Evolutionary conservation across 1,140 invertebrate genomes (phyloP).

Genomic region (Anoplolepis gracilipes): DNA sequence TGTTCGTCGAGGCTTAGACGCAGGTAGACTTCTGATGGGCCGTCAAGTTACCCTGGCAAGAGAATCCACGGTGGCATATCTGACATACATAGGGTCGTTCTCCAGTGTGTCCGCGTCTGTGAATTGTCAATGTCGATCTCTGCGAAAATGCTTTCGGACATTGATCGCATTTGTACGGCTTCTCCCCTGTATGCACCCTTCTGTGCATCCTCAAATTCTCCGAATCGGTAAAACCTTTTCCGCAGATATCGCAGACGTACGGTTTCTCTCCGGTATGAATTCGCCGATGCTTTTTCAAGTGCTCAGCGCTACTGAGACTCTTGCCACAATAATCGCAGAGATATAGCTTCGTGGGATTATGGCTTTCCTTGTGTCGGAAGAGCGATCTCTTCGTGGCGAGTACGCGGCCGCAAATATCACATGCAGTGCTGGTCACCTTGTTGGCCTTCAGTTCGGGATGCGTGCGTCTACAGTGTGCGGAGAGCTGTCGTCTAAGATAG

Average conservation of each 20-base stretch:
- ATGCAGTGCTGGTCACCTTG: slow-evolving; percentile 83
- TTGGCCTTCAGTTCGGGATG: slow-evolving; percentile 83
- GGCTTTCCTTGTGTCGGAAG: slow-evolving; percentile 87
- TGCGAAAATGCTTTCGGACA: slow-evolving; percentile 86
- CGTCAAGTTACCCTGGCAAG: slow-evolving; percentile 85
- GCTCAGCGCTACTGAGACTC: slow-evolving; percentile 90
- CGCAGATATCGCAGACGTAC: slow-evolving; percentile 88
- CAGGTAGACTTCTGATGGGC: slow-evolving; percentile 84
- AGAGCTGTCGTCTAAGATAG: slow-evolving; percentile 80
- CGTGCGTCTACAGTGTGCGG: slow-evolving; percentile 80
- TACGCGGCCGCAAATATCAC: slow-evolving; percentile 85
- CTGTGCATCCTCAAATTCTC: slow-evolving; percentile 85
- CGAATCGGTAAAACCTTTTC: slow-evolving; percentile 86
- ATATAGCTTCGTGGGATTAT: slow-evolving; percentile 88
- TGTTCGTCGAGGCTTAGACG: slow-evolving; percentile 73
- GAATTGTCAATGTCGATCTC: slow-evolving; percentile 85
- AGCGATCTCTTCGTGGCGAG: slow-evolving; percentile 85
- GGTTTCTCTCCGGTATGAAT: slow-evolving; percentile 92
- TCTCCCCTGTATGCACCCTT: slow-evolving; percentile 85
- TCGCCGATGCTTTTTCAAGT: slow-evolving; percentile 90
- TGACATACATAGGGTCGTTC: slow-evolving; percentile 86
- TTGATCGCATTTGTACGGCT: slow-evolving; percentile 86
- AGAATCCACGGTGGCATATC: slow-evolving; percentile 85
- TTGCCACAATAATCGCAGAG: slow-evolving; percentile 92
- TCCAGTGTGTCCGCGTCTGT: slow-evolving; percentile 86